Percentiles rank a stretch among this genome's conserved stretches.
phyloP scores from a whole-genome alignment of 2,888 invertebrate genomes.

The Argyra leucocephala region DNA sequence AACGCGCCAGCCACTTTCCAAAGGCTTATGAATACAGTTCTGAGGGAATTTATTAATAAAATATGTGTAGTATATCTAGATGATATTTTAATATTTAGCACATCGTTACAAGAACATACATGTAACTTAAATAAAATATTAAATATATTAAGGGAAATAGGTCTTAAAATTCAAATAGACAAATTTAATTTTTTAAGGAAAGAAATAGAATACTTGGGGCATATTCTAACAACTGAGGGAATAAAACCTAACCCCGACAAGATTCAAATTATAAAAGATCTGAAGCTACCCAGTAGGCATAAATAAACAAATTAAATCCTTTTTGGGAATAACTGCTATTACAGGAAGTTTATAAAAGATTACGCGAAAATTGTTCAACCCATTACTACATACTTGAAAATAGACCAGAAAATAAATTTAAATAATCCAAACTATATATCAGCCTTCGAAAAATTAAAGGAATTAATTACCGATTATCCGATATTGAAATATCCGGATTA shows the following conservation, averaged over 20 bases:
- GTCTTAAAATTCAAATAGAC: conserved; percentile 20
- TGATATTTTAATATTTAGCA: conserved; percentile 18
- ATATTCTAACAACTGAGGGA: conserved; percentile 19
- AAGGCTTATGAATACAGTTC: conserved; percentile 21
- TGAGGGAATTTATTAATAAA: too few relatives aligned
- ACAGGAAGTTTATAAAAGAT: conserved; percentile 17
- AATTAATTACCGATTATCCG: neutral
- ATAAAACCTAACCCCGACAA: conserved; percentile 21
- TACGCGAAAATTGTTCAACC: conserved; percentile 16
- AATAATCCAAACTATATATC: conserved; percentile 11
- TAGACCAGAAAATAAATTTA: conserved; percentile 11
- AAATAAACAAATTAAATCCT: conserved; percentile 17
- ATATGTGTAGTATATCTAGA: too few relatives aligned
- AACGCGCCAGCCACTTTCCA: conserved; percentile 21
- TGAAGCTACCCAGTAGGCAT: conserved; percentile 15
- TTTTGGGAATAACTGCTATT: conserved; percentile 17
- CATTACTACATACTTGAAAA: conserved; percentile 14
- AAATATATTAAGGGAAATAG: conserved; percentile 14
- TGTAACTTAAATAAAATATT: conserved; percentile 17
- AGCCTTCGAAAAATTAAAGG: conserved; percentile 13
- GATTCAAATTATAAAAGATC: conserved; percentile 15
- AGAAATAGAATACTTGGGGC: conserved; percentile 20
- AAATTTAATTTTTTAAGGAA: conserved; percentile 20
- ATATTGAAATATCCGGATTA: conserved; percentile 16
- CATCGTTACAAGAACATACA: conserved; percentile 19